Conservation (phyloP, 2,113 vertebrate species). For the Saccopteryx leptura region DNA sequence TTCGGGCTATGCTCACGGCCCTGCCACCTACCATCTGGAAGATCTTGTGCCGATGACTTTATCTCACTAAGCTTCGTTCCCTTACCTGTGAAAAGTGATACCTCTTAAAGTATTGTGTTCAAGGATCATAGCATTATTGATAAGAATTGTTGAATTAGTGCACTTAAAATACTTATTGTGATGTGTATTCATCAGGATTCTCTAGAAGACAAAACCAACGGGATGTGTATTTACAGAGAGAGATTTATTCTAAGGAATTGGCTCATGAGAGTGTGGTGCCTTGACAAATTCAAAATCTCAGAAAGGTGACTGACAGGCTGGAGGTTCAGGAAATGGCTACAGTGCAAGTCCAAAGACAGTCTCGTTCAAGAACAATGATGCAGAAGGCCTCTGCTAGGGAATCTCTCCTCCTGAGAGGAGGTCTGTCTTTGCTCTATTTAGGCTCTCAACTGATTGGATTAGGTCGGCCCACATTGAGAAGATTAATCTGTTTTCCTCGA, state of each 20-base stretch:
- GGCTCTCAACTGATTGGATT: neutral
- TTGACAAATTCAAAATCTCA: neutral
- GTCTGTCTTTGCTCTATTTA: neutral
- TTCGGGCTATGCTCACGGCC: neutral
- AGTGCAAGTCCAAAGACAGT: neutral
- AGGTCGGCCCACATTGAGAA: neutral
- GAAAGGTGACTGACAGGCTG: neutral
- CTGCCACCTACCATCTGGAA: neutral
- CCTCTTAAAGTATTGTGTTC: neutral
- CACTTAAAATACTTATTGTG: neutral
- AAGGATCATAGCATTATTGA: neutral
- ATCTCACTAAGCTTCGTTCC: neutral
- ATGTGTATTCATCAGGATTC: neutral
- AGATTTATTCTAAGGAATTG: constrained; percentile 27
- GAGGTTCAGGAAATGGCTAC: neutral
- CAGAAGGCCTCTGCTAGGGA: neutral
- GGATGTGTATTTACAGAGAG: too few species aligned
- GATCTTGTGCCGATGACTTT: neutral
- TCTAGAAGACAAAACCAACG: neutral
- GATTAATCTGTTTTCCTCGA: neutral
- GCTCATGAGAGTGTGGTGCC: neutral
- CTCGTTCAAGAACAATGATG: neutral
- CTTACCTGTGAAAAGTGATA: neutral
- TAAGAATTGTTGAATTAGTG: neutral
- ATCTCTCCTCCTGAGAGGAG: neutral